A percentile compares a stretch with the other conserved stretches of the same genome.
phyloP scores from a whole-genome alignment of 2,113 vertebrate genomes.

The Lichenostomus cassidix region DNA sequence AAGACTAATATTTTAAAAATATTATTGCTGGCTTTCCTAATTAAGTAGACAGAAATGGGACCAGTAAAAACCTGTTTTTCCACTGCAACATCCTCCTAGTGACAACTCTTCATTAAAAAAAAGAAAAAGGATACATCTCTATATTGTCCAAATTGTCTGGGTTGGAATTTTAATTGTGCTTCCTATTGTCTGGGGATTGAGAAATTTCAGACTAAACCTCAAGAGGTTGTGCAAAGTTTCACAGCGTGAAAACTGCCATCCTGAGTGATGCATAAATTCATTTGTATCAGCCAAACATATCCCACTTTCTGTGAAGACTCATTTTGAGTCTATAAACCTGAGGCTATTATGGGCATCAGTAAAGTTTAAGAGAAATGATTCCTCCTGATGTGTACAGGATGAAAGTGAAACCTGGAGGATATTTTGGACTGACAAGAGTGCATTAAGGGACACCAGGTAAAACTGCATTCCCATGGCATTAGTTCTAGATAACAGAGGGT shows the following conservation, averaged over 20 bases:
- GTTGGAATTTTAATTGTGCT: background rate
- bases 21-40: background rate
- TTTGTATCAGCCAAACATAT: background rate
- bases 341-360: background rate
- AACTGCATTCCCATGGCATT: background rate
- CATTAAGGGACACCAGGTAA: background rate
- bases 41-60: background rate
- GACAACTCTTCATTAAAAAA: background rate
- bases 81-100: background rate
- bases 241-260: background rate
- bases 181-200: background rate
- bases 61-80: background rate
- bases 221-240: background rate
- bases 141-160: background rate
- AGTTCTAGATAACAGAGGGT: background rate
- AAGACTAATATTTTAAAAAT: background rate
- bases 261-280: background rate
- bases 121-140: background rate
- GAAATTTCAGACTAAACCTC: background rate
- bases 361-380: background rate
- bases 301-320: background rate
- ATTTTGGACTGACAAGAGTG: background rate
- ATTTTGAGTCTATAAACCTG: background rate
- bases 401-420: background rate
- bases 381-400: rapidly evolving